Conservation (phyloP, 2,797 vertebrate genomes). For the Spheniscus humboldti region DNA sequence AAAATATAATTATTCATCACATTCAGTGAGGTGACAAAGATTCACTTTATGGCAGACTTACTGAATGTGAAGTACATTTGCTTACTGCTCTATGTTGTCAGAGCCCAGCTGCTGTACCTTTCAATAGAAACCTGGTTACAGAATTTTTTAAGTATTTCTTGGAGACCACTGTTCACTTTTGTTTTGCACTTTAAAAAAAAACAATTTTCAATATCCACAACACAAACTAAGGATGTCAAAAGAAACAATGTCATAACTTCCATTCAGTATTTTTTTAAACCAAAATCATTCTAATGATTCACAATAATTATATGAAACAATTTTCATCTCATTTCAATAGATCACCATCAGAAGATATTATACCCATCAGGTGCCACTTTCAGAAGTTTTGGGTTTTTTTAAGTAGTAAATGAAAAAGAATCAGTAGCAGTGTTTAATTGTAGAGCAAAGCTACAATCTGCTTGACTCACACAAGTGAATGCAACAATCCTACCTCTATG, state of each 20-base stretch:
- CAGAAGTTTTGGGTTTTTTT: neutral
- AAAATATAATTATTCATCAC: neutral
- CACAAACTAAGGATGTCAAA: neutral
- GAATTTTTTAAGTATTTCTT: neutral
- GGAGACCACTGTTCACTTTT: neutral
- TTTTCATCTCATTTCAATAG: neutral
- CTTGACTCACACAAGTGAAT: fast-evolving
- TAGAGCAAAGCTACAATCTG: neutral
- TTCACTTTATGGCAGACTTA: neutral
- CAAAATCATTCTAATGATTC: neutral
- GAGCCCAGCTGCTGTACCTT: neutral
- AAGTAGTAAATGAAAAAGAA: neutral
- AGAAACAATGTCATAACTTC: neutral
- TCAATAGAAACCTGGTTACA: neutral
- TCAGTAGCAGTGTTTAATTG: neutral
- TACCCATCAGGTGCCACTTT: fast-evolving
- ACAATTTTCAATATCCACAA: neutral
- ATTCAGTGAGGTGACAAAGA: neutral
- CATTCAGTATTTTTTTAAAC: neutral
- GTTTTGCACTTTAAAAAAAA: neutral
- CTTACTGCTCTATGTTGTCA: neutral
- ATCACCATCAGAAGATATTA: neutral
- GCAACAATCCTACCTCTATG: neutral
- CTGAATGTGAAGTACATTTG: neutral
- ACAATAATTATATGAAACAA: neutral